These are phyloP conservation scores for Drosophila mojavensis DNA, from an alignment of 1,140 invertebrate genomes.

Conservation along the genomic window DNA sequence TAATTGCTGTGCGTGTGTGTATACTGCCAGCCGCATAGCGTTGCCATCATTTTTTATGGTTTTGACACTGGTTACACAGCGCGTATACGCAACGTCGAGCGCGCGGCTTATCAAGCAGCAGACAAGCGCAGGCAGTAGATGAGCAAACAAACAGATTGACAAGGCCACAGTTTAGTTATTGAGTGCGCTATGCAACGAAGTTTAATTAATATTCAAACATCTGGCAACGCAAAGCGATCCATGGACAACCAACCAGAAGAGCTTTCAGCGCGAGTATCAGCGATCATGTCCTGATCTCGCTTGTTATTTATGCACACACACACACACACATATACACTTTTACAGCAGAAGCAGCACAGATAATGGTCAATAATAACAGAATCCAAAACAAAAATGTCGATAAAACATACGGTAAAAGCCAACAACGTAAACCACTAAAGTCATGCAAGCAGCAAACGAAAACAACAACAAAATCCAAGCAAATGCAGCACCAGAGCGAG, in stretches of 20 bases:
- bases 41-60: slow-evolving; percentile 29
- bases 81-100: slow-evolving; percentile 37
- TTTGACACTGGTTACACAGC: slow-evolving; percentile 13
- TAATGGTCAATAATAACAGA: slow-evolving; percentile 32
- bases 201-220: background rate
- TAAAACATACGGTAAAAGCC: slow-evolving; percentile 14
- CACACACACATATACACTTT: background rate
- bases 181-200: background rate
- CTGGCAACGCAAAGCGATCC: background rate
- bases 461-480: background rate
- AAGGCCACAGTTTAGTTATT: slow-evolving; percentile 6
- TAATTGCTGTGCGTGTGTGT: slow-evolving; percentile 3
- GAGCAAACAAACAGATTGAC: slow-evolving; percentile 30
- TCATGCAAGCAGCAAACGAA: background rate
- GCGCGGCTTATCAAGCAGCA: slow-evolving; percentile 25
- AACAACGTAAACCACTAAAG: slow-evolving; percentile 19
- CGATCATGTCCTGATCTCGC: background rate
- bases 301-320: background rate
- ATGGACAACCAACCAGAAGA: background rate
- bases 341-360: slow-evolving; percentile 9
- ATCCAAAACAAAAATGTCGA: slow-evolving; percentile 15
- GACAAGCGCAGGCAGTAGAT: slow-evolving; percentile 13
- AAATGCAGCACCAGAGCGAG: slow-evolving; percentile 1
- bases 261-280: background rate
- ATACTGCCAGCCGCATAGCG: background rate